Conservation (phyloP, 2,797 vertebrate genomes). For the Hyperoplus lanceolatus region DNA sequence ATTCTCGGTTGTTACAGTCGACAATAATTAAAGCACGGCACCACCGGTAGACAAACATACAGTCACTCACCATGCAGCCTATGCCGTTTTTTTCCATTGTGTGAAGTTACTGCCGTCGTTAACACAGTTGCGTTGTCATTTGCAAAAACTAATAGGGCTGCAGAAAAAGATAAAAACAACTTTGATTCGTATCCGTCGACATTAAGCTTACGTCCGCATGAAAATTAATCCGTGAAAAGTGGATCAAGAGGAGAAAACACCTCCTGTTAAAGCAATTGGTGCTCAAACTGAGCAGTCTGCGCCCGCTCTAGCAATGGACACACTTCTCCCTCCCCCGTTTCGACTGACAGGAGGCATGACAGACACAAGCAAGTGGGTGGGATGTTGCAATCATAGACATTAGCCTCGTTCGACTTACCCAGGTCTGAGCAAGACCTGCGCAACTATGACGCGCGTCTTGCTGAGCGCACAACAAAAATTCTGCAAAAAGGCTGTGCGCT, state of each 20-base stretch:
- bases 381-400: too few species aligned
- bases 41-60: neutral
- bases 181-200: neutral
- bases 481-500: too few species aligned
- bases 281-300: too few species aligned
- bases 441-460: too few species aligned
- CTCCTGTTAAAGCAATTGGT: too few species aligned
- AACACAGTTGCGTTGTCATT: neutral
- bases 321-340: too few species aligned
- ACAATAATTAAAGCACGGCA: neutral
- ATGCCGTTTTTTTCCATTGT: conserved; percentile 6
- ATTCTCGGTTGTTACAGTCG: neutral
- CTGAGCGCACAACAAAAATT: too few species aligned
- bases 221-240: neutral
- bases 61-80: conserved; percentile 34
- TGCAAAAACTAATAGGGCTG: neutral
- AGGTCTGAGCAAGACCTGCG: too few species aligned
- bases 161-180: neutral
- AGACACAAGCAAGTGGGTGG: too few species aligned
- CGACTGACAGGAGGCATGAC: too few species aligned
- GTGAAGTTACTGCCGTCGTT: neutral
- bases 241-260: too few species aligned
- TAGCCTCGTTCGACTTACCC: too few species aligned
- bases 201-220: neutral
- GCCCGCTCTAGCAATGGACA: neutral